Evolutionary conservation across 2,888 invertebrate genomes (phyloP).

Genomic region (Temnothorax unifasciatus): DNA sequence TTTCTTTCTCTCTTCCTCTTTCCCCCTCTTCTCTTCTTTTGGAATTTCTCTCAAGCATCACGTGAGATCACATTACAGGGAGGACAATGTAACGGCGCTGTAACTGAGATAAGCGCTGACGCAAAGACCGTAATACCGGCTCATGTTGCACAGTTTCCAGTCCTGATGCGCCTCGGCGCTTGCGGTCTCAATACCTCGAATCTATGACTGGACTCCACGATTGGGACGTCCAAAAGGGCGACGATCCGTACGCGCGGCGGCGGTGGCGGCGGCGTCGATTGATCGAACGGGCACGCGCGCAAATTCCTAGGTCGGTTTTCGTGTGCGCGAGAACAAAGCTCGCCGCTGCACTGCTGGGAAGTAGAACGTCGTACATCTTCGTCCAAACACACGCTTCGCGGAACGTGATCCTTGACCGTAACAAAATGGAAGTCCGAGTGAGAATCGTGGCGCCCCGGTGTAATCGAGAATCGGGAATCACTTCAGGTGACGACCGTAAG

Average conservation of each 20-base stretch:
- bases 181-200: slow-evolving; percentile 32
- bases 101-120: slow-evolving; percentile 38
- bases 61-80: neutral
- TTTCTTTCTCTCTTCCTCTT: too few species aligned
- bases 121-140: slow-evolving; percentile 22
- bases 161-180: neutral
- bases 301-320: slow-evolving; percentile 20
- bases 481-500: slow-evolving; percentile 46
- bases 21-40: neutral
- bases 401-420: slow-evolving; percentile 53
- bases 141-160: slow-evolving; percentile 22
- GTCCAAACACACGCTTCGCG: slow-evolving; percentile 36
- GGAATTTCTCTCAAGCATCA: slow-evolving; percentile 36
- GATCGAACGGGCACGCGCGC: slow-evolving; percentile 27
- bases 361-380: slow-evolving; percentile 47
- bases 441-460: slow-evolving; percentile 17
- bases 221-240: neutral
- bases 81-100: slow-evolving; percentile 25
- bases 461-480: slow-evolving; percentile 47
- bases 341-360: neutral
- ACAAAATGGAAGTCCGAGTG: slow-evolving; percentile 48
- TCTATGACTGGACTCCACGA: slow-evolving; percentile 1
- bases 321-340: slow-evolving; percentile 7
- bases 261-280: neutral
- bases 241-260: neutral